phyloP scores from a whole-genome alignment of 2,797 vertebrate genomes.

The Lindbergichthys nudifrons region DNA sequence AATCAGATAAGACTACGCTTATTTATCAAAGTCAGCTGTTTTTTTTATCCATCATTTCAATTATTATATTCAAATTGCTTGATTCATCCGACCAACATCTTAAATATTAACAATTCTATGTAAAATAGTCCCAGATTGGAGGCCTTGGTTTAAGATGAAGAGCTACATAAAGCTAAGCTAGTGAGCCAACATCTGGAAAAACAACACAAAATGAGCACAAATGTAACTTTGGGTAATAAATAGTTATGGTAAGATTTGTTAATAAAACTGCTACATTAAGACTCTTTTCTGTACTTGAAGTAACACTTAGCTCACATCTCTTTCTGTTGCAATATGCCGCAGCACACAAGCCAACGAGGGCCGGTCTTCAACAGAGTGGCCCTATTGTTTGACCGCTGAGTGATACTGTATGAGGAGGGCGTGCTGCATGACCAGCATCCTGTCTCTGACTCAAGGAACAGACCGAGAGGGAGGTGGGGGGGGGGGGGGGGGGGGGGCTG shows the following conservation, averaged over 20 bases:
- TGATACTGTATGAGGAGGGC: constrained; percentile 47
- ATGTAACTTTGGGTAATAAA: neutral
- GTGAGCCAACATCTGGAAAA: neutral
- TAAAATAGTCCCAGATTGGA: neutral
- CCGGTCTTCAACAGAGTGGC: constrained; percentile 43
- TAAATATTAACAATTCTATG: neutral
- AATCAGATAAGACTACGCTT: too few species aligned
- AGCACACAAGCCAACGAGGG: constrained; percentile 5
- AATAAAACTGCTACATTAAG: neutral
- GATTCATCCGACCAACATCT: neutral
- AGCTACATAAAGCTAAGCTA: neutral
- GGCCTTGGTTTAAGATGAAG: neutral
- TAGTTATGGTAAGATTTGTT: neutral
- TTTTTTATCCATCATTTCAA: too few species aligned
- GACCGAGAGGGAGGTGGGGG: constrained; percentile 5
- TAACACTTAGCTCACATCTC: constrained; percentile 1
- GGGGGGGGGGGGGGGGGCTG: neutral
- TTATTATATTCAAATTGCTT: too few species aligned
- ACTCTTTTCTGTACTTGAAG: constrained; percentile 2
- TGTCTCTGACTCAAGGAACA: constrained; percentile 53
- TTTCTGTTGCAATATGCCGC: constrained; percentile 10
- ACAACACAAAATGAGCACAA: neutral
- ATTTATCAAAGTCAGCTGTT: too few species aligned
- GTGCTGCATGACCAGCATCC: constrained; percentile 60
- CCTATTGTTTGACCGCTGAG: constrained; percentile 54